Percentiles rank a stretch among this genome's conserved stretches.
phyloP scores from a whole-genome alignment of 2,113 vertebrate genomes.

The Pelodiscus sinensis region DNA sequence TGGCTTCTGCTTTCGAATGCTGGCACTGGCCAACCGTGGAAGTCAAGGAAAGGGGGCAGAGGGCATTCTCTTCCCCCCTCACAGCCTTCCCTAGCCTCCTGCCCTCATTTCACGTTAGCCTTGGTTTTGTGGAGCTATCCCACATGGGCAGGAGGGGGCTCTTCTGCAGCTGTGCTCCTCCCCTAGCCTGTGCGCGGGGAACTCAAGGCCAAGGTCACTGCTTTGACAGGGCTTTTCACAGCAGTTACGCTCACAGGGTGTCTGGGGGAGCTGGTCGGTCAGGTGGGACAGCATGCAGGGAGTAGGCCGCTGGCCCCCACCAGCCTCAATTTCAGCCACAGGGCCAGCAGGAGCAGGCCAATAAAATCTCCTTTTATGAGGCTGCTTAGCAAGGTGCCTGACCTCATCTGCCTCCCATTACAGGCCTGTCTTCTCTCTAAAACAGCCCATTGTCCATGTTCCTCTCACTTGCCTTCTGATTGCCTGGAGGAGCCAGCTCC shows the following conservation, averaged over 20 bases:
- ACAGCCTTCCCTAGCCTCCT: not conserved
- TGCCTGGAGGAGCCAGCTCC: not conserved
- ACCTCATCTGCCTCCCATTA: not conserved
- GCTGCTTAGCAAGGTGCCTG: not conserved
- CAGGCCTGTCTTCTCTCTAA: not conserved
- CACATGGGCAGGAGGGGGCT: not conserved
- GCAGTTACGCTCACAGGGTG: not conserved
- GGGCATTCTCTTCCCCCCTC: not conserved
- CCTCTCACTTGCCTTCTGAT: not conserved
- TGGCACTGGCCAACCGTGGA: not conserved
- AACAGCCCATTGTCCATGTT: not conserved
- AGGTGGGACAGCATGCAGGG: not conserved
- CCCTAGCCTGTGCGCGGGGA: not conserved
- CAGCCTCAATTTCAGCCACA: not conserved
- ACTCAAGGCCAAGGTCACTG: slow-evolving; percentile 33
- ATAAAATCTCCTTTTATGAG: not conserved
- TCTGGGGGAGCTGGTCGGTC: slow-evolving; percentile 4
- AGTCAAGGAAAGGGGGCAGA: not conserved
- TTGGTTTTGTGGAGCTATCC: not conserved
- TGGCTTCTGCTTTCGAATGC: not conserved
- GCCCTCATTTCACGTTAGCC: not conserved
- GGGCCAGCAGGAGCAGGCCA: not conserved
- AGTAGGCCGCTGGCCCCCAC: not conserved
- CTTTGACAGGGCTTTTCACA: slow-evolving; percentile 65
- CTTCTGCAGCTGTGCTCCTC: not conserved